These are phyloP conservation scores for Callipepla squamata DNA, from an alignment of 2,113 vertebrate genomes.

Conservation along the genomic window DNA sequence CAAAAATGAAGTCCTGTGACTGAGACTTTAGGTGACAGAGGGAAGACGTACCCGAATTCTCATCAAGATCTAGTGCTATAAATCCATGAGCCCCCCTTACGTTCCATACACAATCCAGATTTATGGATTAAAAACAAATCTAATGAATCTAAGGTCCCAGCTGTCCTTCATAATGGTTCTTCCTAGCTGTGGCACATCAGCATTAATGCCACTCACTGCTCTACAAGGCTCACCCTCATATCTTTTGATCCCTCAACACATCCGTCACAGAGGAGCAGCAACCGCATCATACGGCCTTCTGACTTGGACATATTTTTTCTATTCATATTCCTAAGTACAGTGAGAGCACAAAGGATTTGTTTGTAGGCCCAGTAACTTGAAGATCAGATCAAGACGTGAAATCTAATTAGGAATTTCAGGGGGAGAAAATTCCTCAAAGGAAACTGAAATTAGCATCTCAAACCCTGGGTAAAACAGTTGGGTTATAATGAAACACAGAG, in stretches of 20 bases:
- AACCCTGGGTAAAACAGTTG: not conserved
- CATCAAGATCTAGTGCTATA: not conserved
- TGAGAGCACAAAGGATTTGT: constrained; percentile 42
- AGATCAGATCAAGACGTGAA: constrained; percentile 39
- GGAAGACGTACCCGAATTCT: not conserved
- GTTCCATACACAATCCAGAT: not conserved
- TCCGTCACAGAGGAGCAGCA: not conserved
- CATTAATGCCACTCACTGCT: not conserved
- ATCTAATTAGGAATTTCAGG: constrained; percentile 34
- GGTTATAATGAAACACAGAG: not conserved
- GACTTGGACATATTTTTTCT: constrained; percentile 26
- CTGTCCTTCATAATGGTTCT: not conserved
- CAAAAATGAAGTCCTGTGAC: not conserved
- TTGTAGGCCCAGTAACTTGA: constrained; percentile 21
- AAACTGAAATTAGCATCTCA: not conserved
- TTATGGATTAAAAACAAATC: not conserved
- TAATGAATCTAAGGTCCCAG: not conserved
- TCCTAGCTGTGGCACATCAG: not conserved
- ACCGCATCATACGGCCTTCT: not conserved
- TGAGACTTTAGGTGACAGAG: not conserved
- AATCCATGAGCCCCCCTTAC: not conserved
- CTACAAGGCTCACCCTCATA: not conserved
- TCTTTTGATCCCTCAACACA: not conserved
- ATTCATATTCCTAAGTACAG: not conserved
- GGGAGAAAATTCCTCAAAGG: not conserved